phyloP scores from a whole-genome alignment of 2,797 vertebrate species.

The Aplochiton taeniatus region DNA sequence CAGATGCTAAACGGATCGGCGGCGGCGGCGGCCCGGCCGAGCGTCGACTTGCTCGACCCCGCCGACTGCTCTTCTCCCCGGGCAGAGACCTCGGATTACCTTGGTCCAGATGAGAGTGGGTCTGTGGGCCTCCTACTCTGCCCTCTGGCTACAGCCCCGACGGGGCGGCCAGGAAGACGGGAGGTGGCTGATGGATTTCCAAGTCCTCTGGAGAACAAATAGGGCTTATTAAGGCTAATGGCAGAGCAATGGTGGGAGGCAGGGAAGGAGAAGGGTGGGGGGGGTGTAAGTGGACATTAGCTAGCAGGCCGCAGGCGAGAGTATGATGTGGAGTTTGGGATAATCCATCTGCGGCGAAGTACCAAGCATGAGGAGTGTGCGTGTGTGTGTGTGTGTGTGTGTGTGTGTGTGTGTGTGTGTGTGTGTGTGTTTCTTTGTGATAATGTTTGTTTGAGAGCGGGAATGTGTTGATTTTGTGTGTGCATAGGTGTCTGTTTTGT shows the following conservation, averaged over 20 bases:
- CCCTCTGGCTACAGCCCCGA: neutral
- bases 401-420: neutral
- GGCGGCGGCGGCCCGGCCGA: neutral
- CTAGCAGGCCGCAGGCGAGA: slow-evolving; percentile 11
- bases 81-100: slow-evolving; percentile 2
- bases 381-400: neutral
- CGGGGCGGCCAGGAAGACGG: neutral
- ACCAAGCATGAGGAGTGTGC: slow-evolving; percentile 2
- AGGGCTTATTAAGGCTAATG: slow-evolving; percentile 33
- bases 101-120: neutral
- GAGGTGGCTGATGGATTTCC: neutral
- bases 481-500: neutral
- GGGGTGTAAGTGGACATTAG: slow-evolving; percentile 26
- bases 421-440: neutral
- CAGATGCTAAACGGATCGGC: slow-evolving; percentile 44
- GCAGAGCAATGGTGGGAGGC: slow-evolving; percentile 20
- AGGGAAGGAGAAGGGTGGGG: neutral
- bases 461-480: neutral
- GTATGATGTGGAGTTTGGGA: slow-evolving; percentile 30
- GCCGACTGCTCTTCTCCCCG: neutral
- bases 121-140: neutral
- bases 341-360: slow-evolving; percentile 6
- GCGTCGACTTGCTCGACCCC: neutral
- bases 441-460: neutral
- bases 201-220: neutral